These are phyloP conservation scores for Bucorvus abyssinicus DNA, from an alignment of 2,797 vertebrate species.

Conservation along the genomic window DNA sequence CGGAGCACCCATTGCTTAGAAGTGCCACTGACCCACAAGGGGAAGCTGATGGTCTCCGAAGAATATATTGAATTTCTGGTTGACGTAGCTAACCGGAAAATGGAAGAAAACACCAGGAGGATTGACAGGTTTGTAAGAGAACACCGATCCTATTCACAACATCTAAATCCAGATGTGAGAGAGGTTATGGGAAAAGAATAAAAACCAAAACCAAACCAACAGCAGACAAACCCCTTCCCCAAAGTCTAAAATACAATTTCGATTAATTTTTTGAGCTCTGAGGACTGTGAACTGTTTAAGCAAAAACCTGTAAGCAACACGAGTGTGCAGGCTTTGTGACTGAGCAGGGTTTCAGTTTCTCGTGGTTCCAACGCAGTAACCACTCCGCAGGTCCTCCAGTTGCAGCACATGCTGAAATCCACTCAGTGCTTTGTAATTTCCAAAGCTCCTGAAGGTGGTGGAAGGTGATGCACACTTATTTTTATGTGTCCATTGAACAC, in stretches of 20 bases:
- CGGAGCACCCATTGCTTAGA: slow-evolving; percentile 92
- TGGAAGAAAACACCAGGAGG: slow-evolving; percentile 88
- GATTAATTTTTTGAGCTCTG: neutral
- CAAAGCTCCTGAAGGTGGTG: neutral
- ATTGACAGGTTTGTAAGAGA: slow-evolving; percentile 82
- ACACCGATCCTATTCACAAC: neutral
- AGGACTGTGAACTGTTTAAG: neutral
- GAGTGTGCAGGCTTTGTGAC: neutral
- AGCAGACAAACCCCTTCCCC: neutral
- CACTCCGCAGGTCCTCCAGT: neutral
- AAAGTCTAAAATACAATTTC: neutral
- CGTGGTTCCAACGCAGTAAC: neutral
- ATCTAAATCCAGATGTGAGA: neutral
- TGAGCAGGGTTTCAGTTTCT: neutral
- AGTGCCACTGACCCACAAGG: slow-evolving; percentile 85
- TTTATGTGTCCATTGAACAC: neutral
- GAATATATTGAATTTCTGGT: slow-evolving; percentile 87
- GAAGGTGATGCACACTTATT: neutral
- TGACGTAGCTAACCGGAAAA: slow-evolving; percentile 87
- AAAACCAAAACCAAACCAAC: neutral
- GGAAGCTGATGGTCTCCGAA: slow-evolving; percentile 81
- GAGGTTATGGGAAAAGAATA: neutral
- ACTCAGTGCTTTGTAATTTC: neutral
- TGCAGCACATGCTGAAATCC: neutral
- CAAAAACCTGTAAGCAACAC: neutral